Base-by-base conservation (phyloP, 2,888 invertebrate species). In the Plusia festucae region DNA sequence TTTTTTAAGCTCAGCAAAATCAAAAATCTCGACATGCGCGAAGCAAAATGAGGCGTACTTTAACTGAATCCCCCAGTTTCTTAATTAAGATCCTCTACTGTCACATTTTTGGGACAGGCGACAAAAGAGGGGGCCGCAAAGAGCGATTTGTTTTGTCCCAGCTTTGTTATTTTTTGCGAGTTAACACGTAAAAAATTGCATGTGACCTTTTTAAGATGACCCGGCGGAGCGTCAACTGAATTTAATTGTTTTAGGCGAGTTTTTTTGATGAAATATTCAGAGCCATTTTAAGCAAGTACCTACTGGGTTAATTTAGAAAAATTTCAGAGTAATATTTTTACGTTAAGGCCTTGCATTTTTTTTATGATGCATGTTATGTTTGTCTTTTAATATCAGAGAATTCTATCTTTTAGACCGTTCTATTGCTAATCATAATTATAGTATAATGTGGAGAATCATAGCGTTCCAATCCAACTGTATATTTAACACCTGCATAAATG, bases 61-160 rank as follows among this genome's bases (percentile, higher is more conserved):
- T 60, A 76, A 71, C 67, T 60, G 68, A 84, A 81, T 73, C 73
- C 72, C 70, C 73, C 69, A 65, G 78, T 72, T 80, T 68, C 79
- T 80, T 84, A 85, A 85, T 85, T 85, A 85, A 82, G 85, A 82
- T 78, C 79, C 77, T 69, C 67, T 60, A 76, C 76, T 70, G 79
- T 76, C 77, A 83, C 85, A 85, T 84, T 85, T 83, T 81, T 73
- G 75, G 76, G 81, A 76, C 81, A 75, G 56, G 65, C 79, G 73
- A 82, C 84, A 82, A 83, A 84, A 76, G 77, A 65, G 67, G 57
- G 70, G 71, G 68, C 69, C 74, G 85, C 83, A 85, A 85, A 85
- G 80, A 78, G 83, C 84, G 84, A 85, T 89, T 87, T 88, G 85
- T 87, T 85, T 81, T 81, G 76, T 73, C 76, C 70, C 65, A 64